phyloP scores from a whole-genome alignment of 2,113 vertebrate genomes.

The Electrona antarctica region DNA sequence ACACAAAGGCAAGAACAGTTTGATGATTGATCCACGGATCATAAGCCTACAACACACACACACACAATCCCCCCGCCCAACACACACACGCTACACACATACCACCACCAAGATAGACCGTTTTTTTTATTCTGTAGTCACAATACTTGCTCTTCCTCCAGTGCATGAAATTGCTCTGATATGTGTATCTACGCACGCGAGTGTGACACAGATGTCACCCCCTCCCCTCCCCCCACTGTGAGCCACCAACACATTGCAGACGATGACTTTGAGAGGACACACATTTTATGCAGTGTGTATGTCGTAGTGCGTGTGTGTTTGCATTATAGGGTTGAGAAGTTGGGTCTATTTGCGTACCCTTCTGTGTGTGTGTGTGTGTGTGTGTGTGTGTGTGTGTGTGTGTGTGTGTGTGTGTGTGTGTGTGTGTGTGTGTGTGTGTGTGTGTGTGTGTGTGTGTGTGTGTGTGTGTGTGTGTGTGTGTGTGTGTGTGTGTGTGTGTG shows the following conservation, averaged over 20 bases:
- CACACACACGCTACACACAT: too few relatives aligned
- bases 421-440: conserved; percentile 4
- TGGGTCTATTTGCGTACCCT: neutral
- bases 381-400: conserved; percentile 17
- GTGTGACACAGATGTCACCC: too few relatives aligned
- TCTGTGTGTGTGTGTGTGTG: conserved; percentile 6
- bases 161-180: conserved; percentile 22
- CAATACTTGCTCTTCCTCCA: neutral
- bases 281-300: neutral
- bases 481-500: too few relatives aligned
- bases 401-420: neutral
- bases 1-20: too few relatives aligned
- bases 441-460: conserved; percentile 1
- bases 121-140: neutral
- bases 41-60: too few relatives aligned
- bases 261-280: too few relatives aligned
- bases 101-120: neutral
- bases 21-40: too few relatives aligned
- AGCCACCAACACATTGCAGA: too few relatives aligned
- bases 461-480: neutral
- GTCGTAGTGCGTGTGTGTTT: neutral
- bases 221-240: too few relatives aligned
- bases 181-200: neutral
- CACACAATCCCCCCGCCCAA: too few relatives aligned
- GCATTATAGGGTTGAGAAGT: neutral